A percentile compares a stretch with the other conserved stretches of the same genome.
Evolutionary conservation across 1,140 invertebrate species (phyloP).

Genomic region (Arion vulgaris): DNA sequence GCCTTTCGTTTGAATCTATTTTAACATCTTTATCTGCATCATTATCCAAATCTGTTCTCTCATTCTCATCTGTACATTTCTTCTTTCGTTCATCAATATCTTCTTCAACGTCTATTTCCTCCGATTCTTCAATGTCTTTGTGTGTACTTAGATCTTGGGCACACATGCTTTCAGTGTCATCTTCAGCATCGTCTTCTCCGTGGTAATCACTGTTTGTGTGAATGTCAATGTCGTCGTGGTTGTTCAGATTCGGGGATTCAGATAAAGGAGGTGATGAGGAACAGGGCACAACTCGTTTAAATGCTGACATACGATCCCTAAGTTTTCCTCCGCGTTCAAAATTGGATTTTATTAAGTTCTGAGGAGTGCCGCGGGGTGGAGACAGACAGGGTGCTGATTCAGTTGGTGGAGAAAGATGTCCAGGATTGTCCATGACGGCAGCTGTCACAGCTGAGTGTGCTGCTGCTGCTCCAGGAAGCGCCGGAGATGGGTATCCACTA

Average conservation of each 20-base stretch:
- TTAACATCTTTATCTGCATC: neutral
- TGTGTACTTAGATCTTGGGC: conserved; percentile 31
- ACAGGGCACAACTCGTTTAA: conserved; percentile 43
- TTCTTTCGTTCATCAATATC: conserved; percentile 26
- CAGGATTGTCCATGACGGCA: conserved; percentile 21
- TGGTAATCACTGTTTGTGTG: neutral
- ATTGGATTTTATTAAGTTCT: conserved; percentile 20
- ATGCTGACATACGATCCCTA: conserved; percentile 47
- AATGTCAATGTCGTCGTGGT: conserved; percentile 4
- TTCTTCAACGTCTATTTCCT: conserved; percentile 53
- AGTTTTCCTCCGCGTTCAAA: conserved; percentile 3
- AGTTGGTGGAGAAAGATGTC: conserved; percentile 10
- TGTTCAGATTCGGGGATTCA: neutral
- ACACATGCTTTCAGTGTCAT: conserved; percentile 37
- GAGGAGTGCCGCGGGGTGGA: neutral
- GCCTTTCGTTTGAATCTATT: neutral
- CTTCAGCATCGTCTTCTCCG: conserved; percentile 30
- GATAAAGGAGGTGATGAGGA: conserved; percentile 13
- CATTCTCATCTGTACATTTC: neutral
- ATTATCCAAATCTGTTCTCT: conserved; percentile 16
- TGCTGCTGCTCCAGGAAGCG: neutral
- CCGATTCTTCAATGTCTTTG: conserved; percentile 45
- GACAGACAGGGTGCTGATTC: neutral
- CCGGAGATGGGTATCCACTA: conserved; percentile 26
- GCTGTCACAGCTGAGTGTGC: conserved; percentile 4